These are phyloP conservation scores for Scartelaos histophorus DNA, from an alignment of 2,113 vertebrate genomes.

Conservation along the genomic window DNA sequence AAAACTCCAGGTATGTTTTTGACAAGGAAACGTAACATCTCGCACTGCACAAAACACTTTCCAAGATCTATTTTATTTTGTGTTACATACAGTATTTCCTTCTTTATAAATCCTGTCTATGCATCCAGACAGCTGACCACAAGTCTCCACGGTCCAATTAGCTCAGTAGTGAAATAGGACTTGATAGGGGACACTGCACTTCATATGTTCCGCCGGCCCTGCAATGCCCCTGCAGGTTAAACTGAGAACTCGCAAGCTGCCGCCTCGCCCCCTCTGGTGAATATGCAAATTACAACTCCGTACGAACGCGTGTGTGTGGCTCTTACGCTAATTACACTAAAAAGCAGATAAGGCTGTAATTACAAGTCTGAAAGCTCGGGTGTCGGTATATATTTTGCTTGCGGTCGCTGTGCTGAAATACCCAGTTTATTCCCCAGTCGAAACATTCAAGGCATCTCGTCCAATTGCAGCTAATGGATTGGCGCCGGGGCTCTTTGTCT, in stretches of 20 bases:
- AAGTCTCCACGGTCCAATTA: neutral
- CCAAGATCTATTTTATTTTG: neutral
- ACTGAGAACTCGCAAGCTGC: constrained; percentile 14
- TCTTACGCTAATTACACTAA: constrained; percentile 54
- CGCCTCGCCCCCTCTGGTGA: constrained; percentile 47
- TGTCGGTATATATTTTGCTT: constrained; percentile 28
- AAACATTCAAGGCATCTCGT: constrained; percentile 7
- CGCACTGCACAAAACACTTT: no score
- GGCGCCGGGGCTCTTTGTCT: constrained; percentile 3
- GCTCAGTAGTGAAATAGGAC: neutral
- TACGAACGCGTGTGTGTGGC: constrained; percentile 11
- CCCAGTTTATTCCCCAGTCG: neutral
- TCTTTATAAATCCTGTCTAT: neutral
- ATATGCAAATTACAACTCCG: constrained; percentile 42
- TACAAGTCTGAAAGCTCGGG: constrained; percentile 41
- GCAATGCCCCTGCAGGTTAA: constrained; percentile 34
- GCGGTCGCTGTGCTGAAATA: constrained; percentile 5
- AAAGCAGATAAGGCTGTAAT: constrained; percentile 62
- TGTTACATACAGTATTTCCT: neutral
- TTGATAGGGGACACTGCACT: neutral
- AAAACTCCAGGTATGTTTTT: no score
- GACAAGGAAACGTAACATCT: no score
- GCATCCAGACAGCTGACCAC: neutral
- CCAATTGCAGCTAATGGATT: neutral
- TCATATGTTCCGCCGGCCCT: constrained; percentile 8